Evolutionary conservation across 2,113 vertebrate species (phyloP).

Genomic region (Bungarus multicinctus): DNA sequence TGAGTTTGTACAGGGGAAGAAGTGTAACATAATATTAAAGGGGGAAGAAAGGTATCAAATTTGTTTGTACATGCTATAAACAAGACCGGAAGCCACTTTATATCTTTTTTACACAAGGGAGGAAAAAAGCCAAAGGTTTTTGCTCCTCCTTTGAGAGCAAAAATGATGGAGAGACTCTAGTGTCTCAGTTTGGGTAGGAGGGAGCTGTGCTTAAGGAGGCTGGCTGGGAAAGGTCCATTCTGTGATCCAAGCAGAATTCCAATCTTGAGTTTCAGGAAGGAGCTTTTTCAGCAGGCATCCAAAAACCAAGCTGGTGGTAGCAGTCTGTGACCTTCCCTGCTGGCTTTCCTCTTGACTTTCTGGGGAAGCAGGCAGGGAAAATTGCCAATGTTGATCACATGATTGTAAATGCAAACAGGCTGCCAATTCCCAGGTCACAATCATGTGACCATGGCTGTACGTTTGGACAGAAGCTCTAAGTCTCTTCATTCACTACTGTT

Average conservation of each 20-base stretch:
- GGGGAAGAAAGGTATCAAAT: background rate
- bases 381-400: background rate
- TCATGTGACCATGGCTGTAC: background rate
- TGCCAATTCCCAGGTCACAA: background rate
- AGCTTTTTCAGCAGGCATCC: background rate
- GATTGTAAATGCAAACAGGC: background rate
- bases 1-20: background rate
- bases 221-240: background rate
- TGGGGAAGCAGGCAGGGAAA: background rate
- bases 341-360: background rate
- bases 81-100: background rate
- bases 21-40: background rate
- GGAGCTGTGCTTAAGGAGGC: background rate
- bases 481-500: background rate
- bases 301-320: background rate
- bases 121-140: background rate
- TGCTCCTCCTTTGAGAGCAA: background rate
- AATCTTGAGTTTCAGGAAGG: background rate
- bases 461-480: background rate
- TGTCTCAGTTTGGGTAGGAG: background rate
- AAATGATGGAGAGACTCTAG: background rate
- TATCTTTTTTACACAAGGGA: background rate
- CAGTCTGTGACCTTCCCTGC: background rate
- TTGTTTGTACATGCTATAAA: background rate
- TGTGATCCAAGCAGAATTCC: background rate